Percentiles rank a stretch among this genome's conserved stretches.
Evolutionary conservation across 1,140 invertebrate genomes (phyloP).

Genomic region (Heliothis virescens): DNA sequence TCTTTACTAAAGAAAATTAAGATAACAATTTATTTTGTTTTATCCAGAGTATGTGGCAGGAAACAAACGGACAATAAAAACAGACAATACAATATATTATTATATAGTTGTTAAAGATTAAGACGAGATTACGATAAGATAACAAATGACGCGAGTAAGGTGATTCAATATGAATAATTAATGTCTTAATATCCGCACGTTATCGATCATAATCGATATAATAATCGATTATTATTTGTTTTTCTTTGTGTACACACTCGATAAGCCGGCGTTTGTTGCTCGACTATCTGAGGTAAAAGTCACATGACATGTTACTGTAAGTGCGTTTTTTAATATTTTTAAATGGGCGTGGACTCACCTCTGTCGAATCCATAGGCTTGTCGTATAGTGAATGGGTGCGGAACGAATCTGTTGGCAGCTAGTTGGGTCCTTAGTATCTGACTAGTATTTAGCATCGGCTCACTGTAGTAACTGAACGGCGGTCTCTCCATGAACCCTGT

Average conservation of each 20-base stretch:
- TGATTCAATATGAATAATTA: neutral
- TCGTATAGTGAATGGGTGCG: slow-evolving; percentile 67
- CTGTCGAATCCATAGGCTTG: slow-evolving; percentile 76
- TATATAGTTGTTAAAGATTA: slow-evolving; percentile 9
- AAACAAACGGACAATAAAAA: slow-evolving; percentile 6
- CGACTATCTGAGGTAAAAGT: neutral
- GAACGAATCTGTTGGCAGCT: slow-evolving; percentile 69
- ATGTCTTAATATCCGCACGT: neutral
- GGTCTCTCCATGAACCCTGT: slow-evolving; percentile 58
- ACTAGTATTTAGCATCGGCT: slow-evolving; percentile 71
- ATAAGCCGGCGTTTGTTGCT: slow-evolving; percentile 1
- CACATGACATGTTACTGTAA: neutral
- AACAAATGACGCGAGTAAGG: neutral
- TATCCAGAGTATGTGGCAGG: no score
- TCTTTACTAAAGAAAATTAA: slow-evolving; percentile 4
- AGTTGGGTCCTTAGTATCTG: slow-evolving; percentile 74
- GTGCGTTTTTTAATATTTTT: neutral
- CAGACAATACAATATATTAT: neutral
- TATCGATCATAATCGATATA: slow-evolving; percentile 31
- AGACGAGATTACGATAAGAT: slow-evolving; percentile 22
- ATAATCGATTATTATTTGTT: slow-evolving; percentile 32
- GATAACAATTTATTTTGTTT: no score
- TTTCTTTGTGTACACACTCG: slow-evolving; percentile 19
- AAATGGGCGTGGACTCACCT: slow-evolving; percentile 57
- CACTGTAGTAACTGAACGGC: slow-evolving; percentile 71